Conservation (phyloP, 2,888 invertebrate genomes). For the Calameuta idolon region DNA sequence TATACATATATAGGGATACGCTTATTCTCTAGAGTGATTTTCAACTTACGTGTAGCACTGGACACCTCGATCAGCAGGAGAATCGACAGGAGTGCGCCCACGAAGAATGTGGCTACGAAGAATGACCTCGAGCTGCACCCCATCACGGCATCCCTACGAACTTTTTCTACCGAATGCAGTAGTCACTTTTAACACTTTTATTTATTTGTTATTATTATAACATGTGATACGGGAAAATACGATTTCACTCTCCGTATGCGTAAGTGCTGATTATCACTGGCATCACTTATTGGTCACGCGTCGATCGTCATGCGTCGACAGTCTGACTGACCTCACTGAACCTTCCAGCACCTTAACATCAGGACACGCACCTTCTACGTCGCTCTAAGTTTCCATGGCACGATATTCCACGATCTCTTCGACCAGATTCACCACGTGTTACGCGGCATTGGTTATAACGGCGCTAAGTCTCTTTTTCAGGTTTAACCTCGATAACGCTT, state of each 20-base stretch:
- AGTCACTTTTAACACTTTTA: conserved; percentile 7
- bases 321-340: neutral
- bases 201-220: neutral
- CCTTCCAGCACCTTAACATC: neutral
- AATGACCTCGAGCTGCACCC: conserved; percentile 57
- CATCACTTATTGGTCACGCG: neutral
- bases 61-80: conserved; percentile 45
- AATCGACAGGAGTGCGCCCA: conserved; percentile 51
- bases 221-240: neutral
- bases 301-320: neutral
- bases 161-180: conserved; percentile 19
- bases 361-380: neutral
- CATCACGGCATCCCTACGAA: conserved; percentile 58
- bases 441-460: neutral
- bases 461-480: neutral
- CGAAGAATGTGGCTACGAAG: conserved; percentile 53
- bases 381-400: neutral
- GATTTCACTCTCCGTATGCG: neutral
- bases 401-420: neutral
- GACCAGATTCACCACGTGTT: neutral
- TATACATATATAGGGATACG: neutral
- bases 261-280: neutral
- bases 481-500: neutral
- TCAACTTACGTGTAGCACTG: conserved; percentile 54
- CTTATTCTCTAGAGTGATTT: neutral